Conservation (phyloP, 92 coral and sea anemone species). For the Palythoa grandis region DNA sequence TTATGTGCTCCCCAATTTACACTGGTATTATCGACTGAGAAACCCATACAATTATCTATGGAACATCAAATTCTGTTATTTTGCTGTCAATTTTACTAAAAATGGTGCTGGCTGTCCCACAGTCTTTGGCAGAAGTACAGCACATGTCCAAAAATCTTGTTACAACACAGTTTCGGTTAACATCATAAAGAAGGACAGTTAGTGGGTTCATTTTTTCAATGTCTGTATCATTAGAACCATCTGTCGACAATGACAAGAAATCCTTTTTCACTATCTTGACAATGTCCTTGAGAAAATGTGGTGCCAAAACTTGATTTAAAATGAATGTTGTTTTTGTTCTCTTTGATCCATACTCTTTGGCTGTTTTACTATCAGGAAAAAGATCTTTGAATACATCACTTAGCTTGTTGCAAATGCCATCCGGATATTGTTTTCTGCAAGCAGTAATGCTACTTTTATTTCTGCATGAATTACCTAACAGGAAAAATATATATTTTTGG, state of each 20-base stretch:
- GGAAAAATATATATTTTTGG: not conserved
- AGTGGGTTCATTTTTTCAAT: conserved; percentile 25
- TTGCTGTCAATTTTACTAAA: not conserved
- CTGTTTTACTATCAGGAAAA: conserved; percentile 39
- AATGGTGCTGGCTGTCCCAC: not conserved
- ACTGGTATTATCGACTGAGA: conserved; percentile 26
- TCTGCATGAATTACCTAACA: conserved; percentile 8
- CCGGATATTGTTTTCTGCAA: conserved; percentile 21
- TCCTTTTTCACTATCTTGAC: not conserved
- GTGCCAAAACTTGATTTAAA: conserved; percentile 25
- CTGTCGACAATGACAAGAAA: conserved; percentile 13
- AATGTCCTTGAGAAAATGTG: not conserved
- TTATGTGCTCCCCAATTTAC: conserved; percentile 11
- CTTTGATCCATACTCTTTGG: conserved; percentile 4
- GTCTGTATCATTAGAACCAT: conserved; percentile 31
- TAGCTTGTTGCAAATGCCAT: conserved; percentile 43
- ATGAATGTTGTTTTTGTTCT: conserved; percentile 36
- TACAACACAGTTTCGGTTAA: not conserved
- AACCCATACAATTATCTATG: conserved; percentile 31
- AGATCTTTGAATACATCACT: conserved; percentile 22
- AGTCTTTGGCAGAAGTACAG: not conserved
- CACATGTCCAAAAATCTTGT: conserved; percentile 5
- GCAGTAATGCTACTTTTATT: conserved; percentile 15
- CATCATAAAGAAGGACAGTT: not conserved
- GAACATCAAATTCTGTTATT: conserved; percentile 8